A percentile compares a stretch with the other conserved stretches of the same genome.
Evolutionary conservation across 2,113 vertebrate genomes (phyloP).

Genomic region (Planiliza haematocheilus): DNA sequence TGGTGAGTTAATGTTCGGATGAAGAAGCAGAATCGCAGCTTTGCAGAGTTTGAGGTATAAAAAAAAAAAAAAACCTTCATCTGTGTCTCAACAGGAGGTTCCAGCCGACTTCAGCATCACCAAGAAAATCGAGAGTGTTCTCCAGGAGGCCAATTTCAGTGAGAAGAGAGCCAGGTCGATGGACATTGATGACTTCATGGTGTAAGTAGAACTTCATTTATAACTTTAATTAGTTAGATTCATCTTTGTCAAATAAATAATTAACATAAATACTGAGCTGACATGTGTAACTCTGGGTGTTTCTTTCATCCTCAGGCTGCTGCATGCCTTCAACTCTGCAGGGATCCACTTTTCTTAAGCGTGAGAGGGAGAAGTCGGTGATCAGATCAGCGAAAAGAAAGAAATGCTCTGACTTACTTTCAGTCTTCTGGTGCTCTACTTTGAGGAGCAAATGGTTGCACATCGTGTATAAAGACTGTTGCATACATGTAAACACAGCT

Average conservation of each 20-base stretch:
- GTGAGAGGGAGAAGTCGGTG: neutral
- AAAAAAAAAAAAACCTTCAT: neutral
- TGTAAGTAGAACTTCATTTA: conserved; percentile 80
- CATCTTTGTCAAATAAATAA: neutral
- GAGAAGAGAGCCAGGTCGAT: conserved; percentile 94
- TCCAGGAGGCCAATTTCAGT: conserved; percentile 87
- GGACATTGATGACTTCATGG: conserved; percentile 98
- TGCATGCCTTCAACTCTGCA: conserved; percentile 95
- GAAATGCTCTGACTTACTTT: neutral
- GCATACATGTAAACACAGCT: conserved; percentile 34
- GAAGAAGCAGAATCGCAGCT: no score
- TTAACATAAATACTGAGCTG: neutral
- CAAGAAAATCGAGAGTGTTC: conserved; percentile 89
- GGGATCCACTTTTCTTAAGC: conserved; percentile 95
- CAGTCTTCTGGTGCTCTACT: neutral
- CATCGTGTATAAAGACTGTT: neutral
- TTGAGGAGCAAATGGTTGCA: neutral
- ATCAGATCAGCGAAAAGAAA: neutral
- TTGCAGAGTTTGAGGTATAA: no score
- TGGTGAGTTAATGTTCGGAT: conserved; percentile 81
- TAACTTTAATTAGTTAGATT: neutral
- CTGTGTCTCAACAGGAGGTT: conserved; percentile 83
- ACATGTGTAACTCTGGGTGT: neutral
- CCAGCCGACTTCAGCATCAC: conserved; percentile 92
- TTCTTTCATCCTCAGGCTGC: conserved; percentile 83